A percentile compares a stretch with the other conserved stretches of the same genome.
Conservation (phyloP, 1,140 invertebrate genomes). For the Ridgeia piscesae region DNA sequence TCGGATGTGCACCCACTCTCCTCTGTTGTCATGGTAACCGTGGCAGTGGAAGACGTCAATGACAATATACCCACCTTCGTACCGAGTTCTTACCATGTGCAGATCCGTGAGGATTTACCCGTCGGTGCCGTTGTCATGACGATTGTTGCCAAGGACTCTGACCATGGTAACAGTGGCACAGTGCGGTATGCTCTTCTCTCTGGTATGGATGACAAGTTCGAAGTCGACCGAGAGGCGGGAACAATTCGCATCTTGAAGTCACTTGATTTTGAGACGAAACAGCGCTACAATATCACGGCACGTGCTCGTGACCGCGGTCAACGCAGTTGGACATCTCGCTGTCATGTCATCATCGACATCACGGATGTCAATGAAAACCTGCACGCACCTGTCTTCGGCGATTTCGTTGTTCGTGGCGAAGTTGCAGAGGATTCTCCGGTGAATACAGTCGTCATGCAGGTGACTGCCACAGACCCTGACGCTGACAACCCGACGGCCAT, state of each 20-base stretch:
- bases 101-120: slow-evolving; percentile 88
- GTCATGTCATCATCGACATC: slow-evolving; percentile 71
- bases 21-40: slow-evolving; percentile 44
- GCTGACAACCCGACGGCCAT: slow-evolving; percentile 61
- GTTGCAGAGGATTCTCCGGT: slow-evolving; percentile 65
- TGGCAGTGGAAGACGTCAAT: slow-evolving; percentile 51
- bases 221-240: slow-evolving; percentile 79
- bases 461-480: slow-evolving; percentile 73
- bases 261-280: slow-evolving; percentile 82
- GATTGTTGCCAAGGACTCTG: slow-evolving; percentile 82
- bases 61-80: slow-evolving; percentile 54
- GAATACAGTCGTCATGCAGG: slow-evolving; percentile 72
- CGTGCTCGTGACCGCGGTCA: slow-evolving; percentile 73
- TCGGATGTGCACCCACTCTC: slow-evolving; percentile 42
- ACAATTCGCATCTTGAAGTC: slow-evolving; percentile 74
- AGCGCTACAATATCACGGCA: slow-evolving; percentile 83
- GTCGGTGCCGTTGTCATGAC: slow-evolving; percentile 81
- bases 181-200: slow-evolving; percentile 67
- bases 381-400: slow-evolving; percentile 77
- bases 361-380: slow-evolving; percentile 92
- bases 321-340: slow-evolving; percentile 49
- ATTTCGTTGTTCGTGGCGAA: slow-evolving; percentile 72
- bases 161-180: slow-evolving; percentile 77
- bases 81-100: slow-evolving; percentile 70
- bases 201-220: slow-evolving; percentile 70